These are phyloP conservation scores for Centrocercus urophasianus DNA, from an alignment of 2,113 vertebrate species.

Conservation along the genomic window DNA sequence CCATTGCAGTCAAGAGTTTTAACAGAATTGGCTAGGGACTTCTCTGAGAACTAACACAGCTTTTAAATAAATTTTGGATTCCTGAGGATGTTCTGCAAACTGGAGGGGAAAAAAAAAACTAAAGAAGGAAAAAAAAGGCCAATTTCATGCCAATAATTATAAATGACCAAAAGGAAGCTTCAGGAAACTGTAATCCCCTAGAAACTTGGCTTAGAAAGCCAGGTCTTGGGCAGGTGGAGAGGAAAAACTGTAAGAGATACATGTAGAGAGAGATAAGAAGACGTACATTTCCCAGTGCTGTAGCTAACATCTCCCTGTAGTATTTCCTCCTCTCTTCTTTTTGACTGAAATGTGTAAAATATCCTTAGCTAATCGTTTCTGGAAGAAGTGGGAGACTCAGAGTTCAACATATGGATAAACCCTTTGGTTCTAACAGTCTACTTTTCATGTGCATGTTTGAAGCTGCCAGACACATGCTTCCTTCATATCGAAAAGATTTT, in stretches of 20 bases:
- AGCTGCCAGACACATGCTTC: constrained; percentile 69
- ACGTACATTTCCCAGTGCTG: constrained; percentile 30
- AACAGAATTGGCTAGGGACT: neutral
- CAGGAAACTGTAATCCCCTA: constrained; percentile 11
- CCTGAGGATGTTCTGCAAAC: neutral
- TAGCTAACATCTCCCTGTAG: constrained; percentile 13
- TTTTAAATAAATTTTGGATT: constrained; percentile 17
- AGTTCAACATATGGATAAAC: constrained; percentile 60
- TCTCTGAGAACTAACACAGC: neutral
- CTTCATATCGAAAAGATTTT: constrained; percentile 51
- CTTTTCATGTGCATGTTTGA: constrained; percentile 52
- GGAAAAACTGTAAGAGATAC: neutral
- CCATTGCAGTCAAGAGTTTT: neutral
- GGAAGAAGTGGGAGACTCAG: constrained; percentile 46
- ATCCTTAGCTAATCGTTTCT: constrained; percentile 69
- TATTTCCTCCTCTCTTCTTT: constrained; percentile 20
- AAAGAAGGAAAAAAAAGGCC: neutral
- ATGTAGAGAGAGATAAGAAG: neutral
- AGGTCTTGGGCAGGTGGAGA: constrained; percentile 7
- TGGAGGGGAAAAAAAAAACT: neutral
- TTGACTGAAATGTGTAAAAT: constrained; percentile 67
- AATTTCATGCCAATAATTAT: neutral
- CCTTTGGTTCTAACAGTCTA: constrained; percentile 55
- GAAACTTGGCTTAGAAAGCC: neutral
- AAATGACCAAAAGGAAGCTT: constrained; percentile 24